Evolutionary conservation across 1,140 invertebrate genomes (phyloP), one percentile per base, ranked within the genome.

Genomic region (Drosophila guanche): DNA sequence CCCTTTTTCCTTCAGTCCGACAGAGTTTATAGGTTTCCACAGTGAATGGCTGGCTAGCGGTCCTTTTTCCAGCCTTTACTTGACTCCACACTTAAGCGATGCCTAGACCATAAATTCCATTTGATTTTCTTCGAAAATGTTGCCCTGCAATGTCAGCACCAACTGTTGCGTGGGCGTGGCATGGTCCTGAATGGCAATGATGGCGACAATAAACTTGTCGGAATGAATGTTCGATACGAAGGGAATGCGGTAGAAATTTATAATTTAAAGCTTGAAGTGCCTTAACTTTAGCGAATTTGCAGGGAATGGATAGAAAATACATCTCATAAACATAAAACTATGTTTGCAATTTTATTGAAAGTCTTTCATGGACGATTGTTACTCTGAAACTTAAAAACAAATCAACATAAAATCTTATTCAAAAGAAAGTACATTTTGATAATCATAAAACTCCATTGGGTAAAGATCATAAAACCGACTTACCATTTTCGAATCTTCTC

Each of bases 121-220:
- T 85, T 76, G 81, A 52, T 63, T 69, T 66, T 56, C 56, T 73
- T 53, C 43, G 33, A 53, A 79, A 79, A 76, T 67, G 67, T 56
- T 52, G 59, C 51, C 70, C 66, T 57, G 71, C 80, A 55, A 47
- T 68, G 77, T 85, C 81, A 85, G 83, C 81, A 85, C 57, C 81
- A 80, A 76, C 76, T 86, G 81, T 81, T 85, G 67, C 80, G 54
- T 80, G 74, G 80, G 72, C 72, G 72, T 86, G 77, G 73, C 48
- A 51, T 60, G 77, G 25, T 66, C 57, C 56, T 69, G 63, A 68
- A 69, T 48, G 51, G 63, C 63, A 55, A 68, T 69, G 51, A 25
- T 68, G 66, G 62, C 47, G 63, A 56, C 56, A 69, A 69, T 69
- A 68, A 69, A 69, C 63, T 69, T 56, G 51, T 69, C 66, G 23